Evolutionary conservation across 1,140 invertebrate species (phyloP).

Genomic region (Drosophila setifemur): DNA sequence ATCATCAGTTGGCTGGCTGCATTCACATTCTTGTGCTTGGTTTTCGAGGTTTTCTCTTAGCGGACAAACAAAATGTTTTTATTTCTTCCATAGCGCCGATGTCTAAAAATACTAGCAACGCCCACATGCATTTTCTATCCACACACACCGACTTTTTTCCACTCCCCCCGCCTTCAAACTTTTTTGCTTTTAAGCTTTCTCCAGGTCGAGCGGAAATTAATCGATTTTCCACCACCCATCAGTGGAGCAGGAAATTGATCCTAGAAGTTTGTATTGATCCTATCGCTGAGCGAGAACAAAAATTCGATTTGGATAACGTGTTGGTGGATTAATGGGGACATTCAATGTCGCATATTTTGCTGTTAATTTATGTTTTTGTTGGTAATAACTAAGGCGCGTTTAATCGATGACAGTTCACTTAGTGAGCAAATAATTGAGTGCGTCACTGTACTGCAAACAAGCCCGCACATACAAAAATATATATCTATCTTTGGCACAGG

Average conservation of each 20-base stretch:
- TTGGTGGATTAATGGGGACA: constrained; percentile 1
- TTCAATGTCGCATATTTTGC: neutral
- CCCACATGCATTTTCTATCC: constrained; percentile 30
- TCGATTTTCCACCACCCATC: constrained; percentile 29
- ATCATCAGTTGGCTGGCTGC: constrained; percentile 9
- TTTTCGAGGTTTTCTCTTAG: constrained; percentile 15
- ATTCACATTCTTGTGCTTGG: constrained; percentile 9
- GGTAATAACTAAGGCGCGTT: constrained; percentile 23
- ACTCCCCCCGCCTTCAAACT: neutral
- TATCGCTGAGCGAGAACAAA: neutral
- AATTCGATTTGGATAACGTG: constrained; percentile 25
- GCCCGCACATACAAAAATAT: constrained; percentile 25
- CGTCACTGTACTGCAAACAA: constrained; percentile 32
- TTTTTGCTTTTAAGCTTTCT: constrained; percentile 26
- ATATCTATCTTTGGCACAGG: constrained; percentile 47
- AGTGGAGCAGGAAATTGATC: constrained; percentile 34
- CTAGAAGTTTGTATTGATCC: constrained; percentile 28
- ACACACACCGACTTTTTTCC: neutral
- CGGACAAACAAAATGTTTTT: constrained; percentile 37
- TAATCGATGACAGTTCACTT: constrained; percentile 30
- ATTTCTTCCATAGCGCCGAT: constrained; percentile 19
- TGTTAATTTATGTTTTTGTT: neutral
- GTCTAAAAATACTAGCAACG: constrained; percentile 38
- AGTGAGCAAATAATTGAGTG: constrained; percentile 32
- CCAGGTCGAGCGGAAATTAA: constrained; percentile 37